These are phyloP conservation scores for Rhincodon typus DNA, from an alignment of 2,797 vertebrate species.

Conservation along the genomic window DNA sequence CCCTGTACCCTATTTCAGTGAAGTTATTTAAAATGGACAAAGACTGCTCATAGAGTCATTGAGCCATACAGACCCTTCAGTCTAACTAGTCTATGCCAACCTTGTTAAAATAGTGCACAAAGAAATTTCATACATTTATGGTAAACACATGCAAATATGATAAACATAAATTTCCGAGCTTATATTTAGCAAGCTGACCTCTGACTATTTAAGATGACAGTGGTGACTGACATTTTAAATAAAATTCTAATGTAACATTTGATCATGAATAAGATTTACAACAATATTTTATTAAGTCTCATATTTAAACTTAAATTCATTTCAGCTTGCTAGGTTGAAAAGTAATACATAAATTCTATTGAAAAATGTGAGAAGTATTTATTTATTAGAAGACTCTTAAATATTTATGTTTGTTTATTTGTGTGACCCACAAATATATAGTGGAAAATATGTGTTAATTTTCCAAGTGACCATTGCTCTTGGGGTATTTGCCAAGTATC, in stretches of 20 bases:
- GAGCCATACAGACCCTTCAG: no score
- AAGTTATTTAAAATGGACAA: background rate
- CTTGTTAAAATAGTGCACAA: background rate
- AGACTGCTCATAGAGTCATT: background rate
- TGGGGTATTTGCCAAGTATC: no score
- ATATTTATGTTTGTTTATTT: background rate
- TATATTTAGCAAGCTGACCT: background rate
- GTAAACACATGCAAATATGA: background rate
- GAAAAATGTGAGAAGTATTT: background rate
- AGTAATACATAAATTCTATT: background rate
- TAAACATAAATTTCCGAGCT: background rate
- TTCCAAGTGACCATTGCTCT: no score
- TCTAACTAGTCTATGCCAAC: no score
- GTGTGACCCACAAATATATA: background rate
- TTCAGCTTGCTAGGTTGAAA: background rate
- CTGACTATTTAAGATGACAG: background rate
- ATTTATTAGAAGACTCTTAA: background rate
- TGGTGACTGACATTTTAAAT: background rate
- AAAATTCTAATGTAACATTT: background rate
- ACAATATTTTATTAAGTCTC: slow-evolving; percentile 12
- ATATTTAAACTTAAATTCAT: background rate
- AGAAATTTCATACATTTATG: background rate
- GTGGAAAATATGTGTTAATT: background rate
- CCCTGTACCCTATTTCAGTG: background rate
- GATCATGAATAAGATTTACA: background rate